A percentile compares a stretch with the other conserved stretches of the same genome.
Evolutionary conservation across 2,113 vertebrate genomes (phyloP).

Genomic region (Thamnophis sirtalis): DNA sequence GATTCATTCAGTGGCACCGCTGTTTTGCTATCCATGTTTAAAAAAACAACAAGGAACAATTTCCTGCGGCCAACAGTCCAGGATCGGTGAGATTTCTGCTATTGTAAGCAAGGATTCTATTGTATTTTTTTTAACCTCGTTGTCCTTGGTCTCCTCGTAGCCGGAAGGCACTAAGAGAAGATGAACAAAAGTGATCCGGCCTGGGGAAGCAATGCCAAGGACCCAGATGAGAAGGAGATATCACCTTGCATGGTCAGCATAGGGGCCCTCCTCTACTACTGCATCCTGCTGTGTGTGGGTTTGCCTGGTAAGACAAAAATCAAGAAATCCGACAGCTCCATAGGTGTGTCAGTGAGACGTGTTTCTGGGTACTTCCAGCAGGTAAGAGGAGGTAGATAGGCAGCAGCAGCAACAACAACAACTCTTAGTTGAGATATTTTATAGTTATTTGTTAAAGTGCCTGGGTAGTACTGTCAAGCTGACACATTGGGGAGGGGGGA

Average conservation of each 20-base stretch:
- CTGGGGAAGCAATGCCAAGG: conserved; percentile 32
- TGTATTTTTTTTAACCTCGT: neutral
- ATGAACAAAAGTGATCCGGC: conserved; percentile 69
- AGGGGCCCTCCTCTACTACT: conserved; percentile 85
- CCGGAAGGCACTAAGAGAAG: conserved; percentile 1
- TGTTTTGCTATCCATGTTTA: neutral
- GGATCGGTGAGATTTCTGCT: neutral
- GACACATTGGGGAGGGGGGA: neutral
- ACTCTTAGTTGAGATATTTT: neutral
- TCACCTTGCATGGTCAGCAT: conserved; percentile 81
- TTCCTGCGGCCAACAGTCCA: neutral
- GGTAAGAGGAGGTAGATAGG: no score
- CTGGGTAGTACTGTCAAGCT: neutral
- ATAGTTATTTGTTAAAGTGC: neutral
- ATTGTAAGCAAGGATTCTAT: neutral
- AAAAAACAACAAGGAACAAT: neutral
- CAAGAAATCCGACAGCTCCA: neutral
- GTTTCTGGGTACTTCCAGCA: neutral
- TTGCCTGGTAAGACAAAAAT: conserved; percentile 80
- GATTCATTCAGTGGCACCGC: neutral
- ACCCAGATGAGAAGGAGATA: conserved; percentile 46
- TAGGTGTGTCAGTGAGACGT: neutral
- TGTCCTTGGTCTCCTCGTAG: conserved; percentile 10
- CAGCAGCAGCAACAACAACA: neutral
- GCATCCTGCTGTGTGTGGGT: conserved; percentile 83